Evolutionary conservation across 2,113 vertebrate species (phyloP).

Genomic region (Spermophilus dauricus): DNA sequence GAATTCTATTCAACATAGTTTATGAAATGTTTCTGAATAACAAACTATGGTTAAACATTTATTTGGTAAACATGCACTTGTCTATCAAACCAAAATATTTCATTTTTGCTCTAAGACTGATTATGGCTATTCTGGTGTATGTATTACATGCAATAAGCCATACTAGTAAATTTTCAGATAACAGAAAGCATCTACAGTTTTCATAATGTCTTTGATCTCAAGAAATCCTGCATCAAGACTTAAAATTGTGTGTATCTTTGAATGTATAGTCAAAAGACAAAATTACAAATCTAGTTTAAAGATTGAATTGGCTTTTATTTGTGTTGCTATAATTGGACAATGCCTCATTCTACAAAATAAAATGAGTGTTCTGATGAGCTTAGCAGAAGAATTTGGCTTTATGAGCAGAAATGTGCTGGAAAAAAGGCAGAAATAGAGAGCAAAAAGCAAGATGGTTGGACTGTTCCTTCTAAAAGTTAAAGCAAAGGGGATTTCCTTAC

Average conservation of each 20-base stretch:
- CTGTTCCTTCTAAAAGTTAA: not conserved
- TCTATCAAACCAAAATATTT: conserved; percentile 47
- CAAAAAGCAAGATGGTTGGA: not conserved
- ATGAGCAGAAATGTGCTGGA: not conserved
- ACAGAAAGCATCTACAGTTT: not conserved
- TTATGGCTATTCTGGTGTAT: not conserved
- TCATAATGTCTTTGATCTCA: not conserved
- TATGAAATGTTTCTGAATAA: not conserved
- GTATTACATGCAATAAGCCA: not conserved
- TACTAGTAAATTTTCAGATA: not conserved
- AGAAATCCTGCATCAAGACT: conserved; percentile 1
- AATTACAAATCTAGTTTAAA: not conserved
- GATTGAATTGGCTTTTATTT: not conserved
- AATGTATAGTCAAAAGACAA: not conserved
- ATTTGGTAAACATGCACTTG: not conserved
- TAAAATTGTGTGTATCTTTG: not conserved
- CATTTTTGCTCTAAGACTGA: not conserved
- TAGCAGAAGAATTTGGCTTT: not conserved
- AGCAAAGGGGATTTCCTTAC: not conserved
- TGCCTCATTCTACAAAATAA: not conserved
- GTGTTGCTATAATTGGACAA: not conserved
- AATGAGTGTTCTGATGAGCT: not conserved
- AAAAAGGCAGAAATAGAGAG: not conserved
- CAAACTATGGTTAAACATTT: not conserved
- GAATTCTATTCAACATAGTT: not conserved